Base-by-base conservation (phyloP, 2,113 vertebrate species). In the Corydoras maculifer region DNA sequence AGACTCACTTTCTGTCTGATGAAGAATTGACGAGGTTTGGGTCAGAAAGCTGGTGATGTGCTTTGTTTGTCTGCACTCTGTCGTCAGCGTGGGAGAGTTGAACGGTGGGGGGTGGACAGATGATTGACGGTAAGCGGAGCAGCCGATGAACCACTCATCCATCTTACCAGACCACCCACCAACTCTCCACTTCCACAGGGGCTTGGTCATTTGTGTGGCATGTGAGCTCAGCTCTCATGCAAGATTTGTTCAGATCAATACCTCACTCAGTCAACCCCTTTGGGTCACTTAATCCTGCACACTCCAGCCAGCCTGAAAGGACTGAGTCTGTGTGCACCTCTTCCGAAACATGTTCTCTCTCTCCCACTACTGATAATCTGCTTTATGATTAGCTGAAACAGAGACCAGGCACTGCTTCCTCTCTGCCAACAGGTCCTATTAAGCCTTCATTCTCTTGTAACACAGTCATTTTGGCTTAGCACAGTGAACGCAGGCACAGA, bases 231-330 rank as follows among this genome's bases (percentile, higher is more conserved):
- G 82, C 81, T 83, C 80, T 86, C 80, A 75, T 79, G 82, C 77
- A 78, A 73, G 78, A 87, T 87, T 88, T 84, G 82, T 81, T 86
- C 81, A 77, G 87, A 86, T 91, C 86, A 84, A 78, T 83, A 80
- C 62, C 72, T 57, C 29, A 71, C 75, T 74, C 68, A 73, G 64
- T 62, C 58, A 29, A 71, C 78, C 59, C 69, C 58, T 43, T 74
- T 70, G 69, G 83, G 76, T 68, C 80, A 76, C 75, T 82, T 86
- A 85, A 84, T 81, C 78, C 72, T 68, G 83, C 79, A 77, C 73
- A 72, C 75, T 29, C 79, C 72, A 74, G 62, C 71, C 71, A 63
- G 61, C 64, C 65, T 29, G 8, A 65, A 80, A 70, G 82, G 65
- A 71, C 74, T 74, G 15, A 73, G 60, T 77, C 81, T 85, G 77